Base-by-base conservation (phyloP, 2,113 vertebrate genomes). In the Smithornis capensis region DNA sequence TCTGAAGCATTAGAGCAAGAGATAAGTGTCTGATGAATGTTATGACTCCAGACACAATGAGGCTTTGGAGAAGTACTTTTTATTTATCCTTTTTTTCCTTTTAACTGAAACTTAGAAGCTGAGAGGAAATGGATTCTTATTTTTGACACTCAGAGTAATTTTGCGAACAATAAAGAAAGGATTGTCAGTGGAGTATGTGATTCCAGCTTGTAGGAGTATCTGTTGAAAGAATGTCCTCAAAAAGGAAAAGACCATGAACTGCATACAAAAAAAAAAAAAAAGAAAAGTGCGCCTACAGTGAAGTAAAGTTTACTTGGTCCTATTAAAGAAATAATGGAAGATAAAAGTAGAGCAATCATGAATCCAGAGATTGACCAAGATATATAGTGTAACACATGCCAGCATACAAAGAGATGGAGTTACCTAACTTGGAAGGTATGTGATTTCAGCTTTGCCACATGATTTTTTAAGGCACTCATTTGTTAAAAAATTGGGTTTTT, bases 61-160 rank as follows among this genome's bases (percentile, higher is more conserved):
- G 40, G 23, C 19, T 94, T 95, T 85, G 59, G 38, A 94, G 42
- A 91, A 92, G 50, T 63, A 82, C 77, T 91, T 95, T 75, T 78
- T 94, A 81, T 94, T 89, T 87, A 82, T 78, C 19, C 2, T 35
- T 81, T 63, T 64, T 82, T 28, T 16, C 10, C 19, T 83, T 73
- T 76, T 73, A 73, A 31, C 7, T 59, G 38, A 78, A 93, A 78
- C 35, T 74, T 87, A 83, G 83, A 81, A 91, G 60, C 27, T n/a
- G 21, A 89, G 38, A 76, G 47, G 69, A 96, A 89, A 91, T 25
- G 89, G 42, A 52, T 86, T 70, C 27, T 70, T 93, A 24, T 75
- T 93, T 93, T 86, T 91, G 69, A 67, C 29, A 67, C 31, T 31
- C 28, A 28, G 38, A 76, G 60, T 78, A 83, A 89, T 94, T 96